A percentile compares a stretch with the other conserved stretches of the same genome.
These are phyloP conservation scores for Glomeris maerens DNA, from an alignment of 1,140 invertebrate species.

Conservation along the genomic window DNA sequence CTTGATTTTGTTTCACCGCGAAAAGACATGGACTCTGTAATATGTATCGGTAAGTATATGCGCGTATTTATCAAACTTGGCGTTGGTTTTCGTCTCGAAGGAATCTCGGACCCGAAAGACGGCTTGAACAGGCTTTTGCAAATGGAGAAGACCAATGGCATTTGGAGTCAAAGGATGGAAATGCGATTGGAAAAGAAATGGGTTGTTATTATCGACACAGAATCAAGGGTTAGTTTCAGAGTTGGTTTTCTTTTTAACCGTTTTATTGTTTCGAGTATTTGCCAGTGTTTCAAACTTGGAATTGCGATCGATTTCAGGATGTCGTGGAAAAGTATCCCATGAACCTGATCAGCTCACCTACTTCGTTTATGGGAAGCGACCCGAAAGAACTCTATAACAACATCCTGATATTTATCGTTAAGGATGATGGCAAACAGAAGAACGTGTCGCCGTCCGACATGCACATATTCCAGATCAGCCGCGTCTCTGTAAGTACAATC, in stretches of 20 bases:
- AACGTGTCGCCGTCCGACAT: slow-evolving; percentile 63
- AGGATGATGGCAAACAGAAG: slow-evolving; percentile 38
- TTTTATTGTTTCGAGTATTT: background rate
- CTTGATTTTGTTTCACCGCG: too few species aligned
- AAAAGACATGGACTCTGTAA: too few species aligned
- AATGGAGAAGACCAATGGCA: slow-evolving; percentile 92
- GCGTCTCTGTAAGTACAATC: slow-evolving; percentile 36
- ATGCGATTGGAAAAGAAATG: slow-evolving; percentile 69
- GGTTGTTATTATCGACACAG: slow-evolving; percentile 90
- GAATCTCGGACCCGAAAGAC: slow-evolving; percentile 46
- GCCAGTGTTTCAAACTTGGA: background rate
- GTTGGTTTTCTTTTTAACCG: background rate
- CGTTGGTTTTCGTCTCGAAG: too few species aligned
- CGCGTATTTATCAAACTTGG: too few species aligned
- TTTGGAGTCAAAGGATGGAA: slow-evolving; percentile 98
- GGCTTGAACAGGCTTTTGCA: slow-evolving; percentile 89
- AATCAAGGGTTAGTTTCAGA: slow-evolving; percentile 76
- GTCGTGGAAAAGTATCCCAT: slow-evolving; percentile 92
- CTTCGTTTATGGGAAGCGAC: slow-evolving; percentile 90
- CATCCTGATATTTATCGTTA: slow-evolving; percentile 89
- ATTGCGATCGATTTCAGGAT: slow-evolving; percentile 54
- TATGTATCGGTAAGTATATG: too few species aligned
- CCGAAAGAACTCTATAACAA: slow-evolving; percentile 97
- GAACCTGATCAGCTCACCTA: slow-evolving; percentile 80
- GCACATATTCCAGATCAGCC: slow-evolving; percentile 82